Evolutionary conservation across 2,113 vertebrate genomes (phyloP), one percentile per base, ranked within the genome.

Genomic region (Sorex araneus): DNA sequence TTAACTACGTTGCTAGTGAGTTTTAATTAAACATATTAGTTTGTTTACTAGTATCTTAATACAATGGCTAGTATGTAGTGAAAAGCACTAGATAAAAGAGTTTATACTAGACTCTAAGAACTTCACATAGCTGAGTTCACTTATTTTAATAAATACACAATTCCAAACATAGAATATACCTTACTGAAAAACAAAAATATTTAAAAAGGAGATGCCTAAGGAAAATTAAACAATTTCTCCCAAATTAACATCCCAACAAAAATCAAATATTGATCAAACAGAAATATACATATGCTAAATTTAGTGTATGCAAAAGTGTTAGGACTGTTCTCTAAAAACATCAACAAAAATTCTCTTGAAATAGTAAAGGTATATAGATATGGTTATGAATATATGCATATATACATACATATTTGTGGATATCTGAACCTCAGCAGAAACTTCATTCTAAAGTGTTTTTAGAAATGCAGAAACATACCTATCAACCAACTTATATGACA

Each of bases 1-100:
- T 81, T 69, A 84, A 80, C 36, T 78, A 2, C 36, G 89, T 78
- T 69, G 16, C 28, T 23, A 60, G 25, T 64, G 89, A 88, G 0
- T 78, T 93, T 81, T 74, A 90, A 92, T 54, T 73, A 79, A 84
- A 85, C 73, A 81, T 50, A 79, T 15, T 34, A 69, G 25, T 60
- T 47, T 93, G 54, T 85, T 86, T 86, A 6, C 71, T 63, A 81
- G 0, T 82, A 40, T 30, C 89, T 23, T 71, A 92, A 90, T 88
- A 84, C 71, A 83, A 32, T 71, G 47, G 73, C 8, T 66, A 89
- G 18, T 8, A 71, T 80, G 93, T 86, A 88, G 1, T 86, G 12
- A 82, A 82, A 92, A 86, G 18, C 18, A 54, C 50, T 54, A 54
- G 4, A 54, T 54, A 54, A 54, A 54, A 16, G 18, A 54, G 92